These are phyloP conservation scores for Euphydryas editha DNA, from an alignment of 2,888 invertebrate species.

Conservation along the genomic window DNA sequence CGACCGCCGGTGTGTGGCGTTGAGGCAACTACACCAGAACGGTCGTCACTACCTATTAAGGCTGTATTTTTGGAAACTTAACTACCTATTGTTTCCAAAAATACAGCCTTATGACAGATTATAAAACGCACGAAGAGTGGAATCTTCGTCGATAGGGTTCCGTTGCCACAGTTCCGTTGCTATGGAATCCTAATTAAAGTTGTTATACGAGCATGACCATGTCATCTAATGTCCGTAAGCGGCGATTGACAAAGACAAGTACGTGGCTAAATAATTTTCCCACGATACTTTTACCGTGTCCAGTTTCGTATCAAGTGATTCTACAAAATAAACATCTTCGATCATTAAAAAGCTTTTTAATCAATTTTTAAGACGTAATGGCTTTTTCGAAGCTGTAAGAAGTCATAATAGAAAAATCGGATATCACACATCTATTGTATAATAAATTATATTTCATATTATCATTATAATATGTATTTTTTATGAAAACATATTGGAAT, in stretches of 20 bases:
- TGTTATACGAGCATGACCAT: conserved; percentile 58
- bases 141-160: not conserved
- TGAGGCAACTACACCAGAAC: too few species aligned
- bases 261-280: conserved; percentile 64
- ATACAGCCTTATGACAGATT: too few species aligned
- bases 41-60: too few species aligned
- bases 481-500: too few species aligned
- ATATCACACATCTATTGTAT: too few species aligned
- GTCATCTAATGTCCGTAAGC: conserved; percentile 64
- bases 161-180: not conserved
- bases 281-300: conserved; percentile 54
- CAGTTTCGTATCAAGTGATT: conserved; percentile 38
- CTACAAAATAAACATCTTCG: conserved; percentile 31
- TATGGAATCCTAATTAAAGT: too few species aligned
- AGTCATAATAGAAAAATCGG: too few species aligned
- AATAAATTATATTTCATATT: too few species aligned
- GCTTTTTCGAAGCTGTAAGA: not conserved
- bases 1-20: too few species aligned
- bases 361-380: not conserved
- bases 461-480: too few species aligned
- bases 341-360: not conserved
- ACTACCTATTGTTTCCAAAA: too few species aligned
- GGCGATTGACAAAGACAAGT: conserved; percentile 59
- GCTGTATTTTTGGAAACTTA: too few species aligned
- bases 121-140: not conserved